phyloP scores from a whole-genome alignment of 2,888 invertebrate species.

The Brachypalpus laphriformis region DNA sequence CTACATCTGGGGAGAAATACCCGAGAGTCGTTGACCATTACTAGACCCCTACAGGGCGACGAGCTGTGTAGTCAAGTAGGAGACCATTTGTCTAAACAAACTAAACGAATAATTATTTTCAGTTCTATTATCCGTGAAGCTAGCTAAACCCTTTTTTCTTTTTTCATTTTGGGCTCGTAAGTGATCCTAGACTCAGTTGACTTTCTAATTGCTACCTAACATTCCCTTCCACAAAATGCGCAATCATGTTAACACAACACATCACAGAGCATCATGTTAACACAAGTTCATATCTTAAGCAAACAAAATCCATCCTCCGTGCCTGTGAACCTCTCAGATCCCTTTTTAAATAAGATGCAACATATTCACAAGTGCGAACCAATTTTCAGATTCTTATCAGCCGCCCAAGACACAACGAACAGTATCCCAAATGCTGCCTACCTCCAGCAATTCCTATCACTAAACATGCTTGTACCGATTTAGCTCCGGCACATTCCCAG shows the following conservation, averaged over 20 bases:
- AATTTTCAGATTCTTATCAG: slow-evolving; percentile 64
- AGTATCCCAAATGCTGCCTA: background rate
- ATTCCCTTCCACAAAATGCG: background rate
- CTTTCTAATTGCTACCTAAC: background rate
- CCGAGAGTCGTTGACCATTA: too few relatives aligned
- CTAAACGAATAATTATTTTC: too few relatives aligned
- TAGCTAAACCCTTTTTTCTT: too few relatives aligned
- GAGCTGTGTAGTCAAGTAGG: too few relatives aligned
- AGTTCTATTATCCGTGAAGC: too few relatives aligned
- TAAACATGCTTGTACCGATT: slow-evolving; percentile 40
- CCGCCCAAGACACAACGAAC: slow-evolving; percentile 8
- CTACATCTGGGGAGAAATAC: too few relatives aligned
- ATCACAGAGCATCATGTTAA: slow-evolving; percentile 34
- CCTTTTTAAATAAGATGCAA: slow-evolving; percentile 59
- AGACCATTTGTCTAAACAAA: too few relatives aligned
- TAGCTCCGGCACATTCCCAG: slow-evolving; percentile 18
- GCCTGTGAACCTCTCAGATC: background rate
- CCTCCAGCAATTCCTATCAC: slow-evolving; percentile 28
- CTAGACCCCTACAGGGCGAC: too few relatives aligned
- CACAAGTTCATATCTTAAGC: slow-evolving; percentile 42
- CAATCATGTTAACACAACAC: too few relatives aligned
- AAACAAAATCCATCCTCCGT: background rate
- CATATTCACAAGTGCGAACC: slow-evolving; percentile 63
- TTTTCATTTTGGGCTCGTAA: too few relatives aligned
- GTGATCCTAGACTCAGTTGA: too few relatives aligned